Conservation (phyloP, 1,140 invertebrate genomes). For the Bombus impatiens region DNA sequence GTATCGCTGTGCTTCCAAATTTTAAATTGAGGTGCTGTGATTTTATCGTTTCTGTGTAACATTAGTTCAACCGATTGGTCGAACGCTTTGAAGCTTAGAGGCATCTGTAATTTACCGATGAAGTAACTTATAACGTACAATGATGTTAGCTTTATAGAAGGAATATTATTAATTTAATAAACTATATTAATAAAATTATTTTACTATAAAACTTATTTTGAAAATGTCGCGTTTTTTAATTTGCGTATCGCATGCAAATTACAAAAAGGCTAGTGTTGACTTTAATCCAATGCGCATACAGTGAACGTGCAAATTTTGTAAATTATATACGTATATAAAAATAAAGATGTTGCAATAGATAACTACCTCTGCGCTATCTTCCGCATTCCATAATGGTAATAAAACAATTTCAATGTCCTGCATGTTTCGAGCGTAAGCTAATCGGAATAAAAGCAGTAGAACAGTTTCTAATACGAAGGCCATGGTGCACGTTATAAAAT, state of each 20-base stretch:
- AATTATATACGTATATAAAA: neutral
- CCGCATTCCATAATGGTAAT: constrained; percentile 62
- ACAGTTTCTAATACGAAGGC: constrained; percentile 39
- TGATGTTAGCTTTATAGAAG: neutral
- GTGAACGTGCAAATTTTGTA: too few relatives aligned
- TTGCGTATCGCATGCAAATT: too few relatives aligned
- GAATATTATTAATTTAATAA: neutral
- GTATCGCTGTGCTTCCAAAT: constrained; percentile 77
- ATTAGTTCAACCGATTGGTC: constrained; percentile 76
- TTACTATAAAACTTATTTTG: neutral
- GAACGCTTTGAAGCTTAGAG: constrained; percentile 75
- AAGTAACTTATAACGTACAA: neutral
- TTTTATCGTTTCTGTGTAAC: constrained; percentile 81
- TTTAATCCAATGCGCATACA: too few relatives aligned
- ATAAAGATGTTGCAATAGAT: neutral
- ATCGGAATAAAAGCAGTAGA: constrained; percentile 44
- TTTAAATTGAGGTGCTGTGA: constrained; percentile 80
- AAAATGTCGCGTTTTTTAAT: neutral
- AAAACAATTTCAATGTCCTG: constrained; percentile 63
- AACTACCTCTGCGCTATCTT: constrained; percentile 55
- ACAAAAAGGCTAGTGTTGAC: too few relatives aligned
- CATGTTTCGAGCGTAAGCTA: neutral
- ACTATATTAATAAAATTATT: neutral
- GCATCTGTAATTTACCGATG: constrained; percentile 68
- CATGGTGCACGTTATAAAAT: constrained; percentile 60